Conservation (phyloP, 1,140 invertebrate genomes). For the Phymastichus coffea region DNA sequence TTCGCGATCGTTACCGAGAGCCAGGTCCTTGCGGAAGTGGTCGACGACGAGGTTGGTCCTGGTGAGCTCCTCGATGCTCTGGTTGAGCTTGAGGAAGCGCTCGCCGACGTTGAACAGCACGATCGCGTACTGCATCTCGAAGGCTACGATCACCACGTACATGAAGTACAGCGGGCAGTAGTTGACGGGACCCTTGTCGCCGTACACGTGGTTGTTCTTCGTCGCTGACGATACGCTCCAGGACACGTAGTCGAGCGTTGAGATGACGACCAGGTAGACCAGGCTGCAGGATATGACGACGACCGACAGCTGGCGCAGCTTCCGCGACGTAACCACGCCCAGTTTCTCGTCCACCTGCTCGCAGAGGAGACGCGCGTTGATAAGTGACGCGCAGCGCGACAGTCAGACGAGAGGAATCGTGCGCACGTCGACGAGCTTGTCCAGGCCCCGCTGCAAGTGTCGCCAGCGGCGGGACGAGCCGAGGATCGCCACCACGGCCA, state of each 20-base stretch:
- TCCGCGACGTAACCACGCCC: constrained; percentile 34
- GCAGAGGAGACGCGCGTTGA: too few relatives aligned
- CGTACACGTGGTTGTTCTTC: constrained; percentile 31
- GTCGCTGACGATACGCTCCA: constrained; percentile 39
- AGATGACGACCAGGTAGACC: constrained; percentile 36
- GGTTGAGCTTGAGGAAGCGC: constrained; percentile 47
- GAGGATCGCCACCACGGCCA: constrained; percentile 36
- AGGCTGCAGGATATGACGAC: constrained; percentile 25
- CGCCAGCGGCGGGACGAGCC: constrained; percentile 44
- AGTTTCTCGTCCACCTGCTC: constrained; percentile 45
- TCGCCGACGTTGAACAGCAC: constrained; percentile 43
- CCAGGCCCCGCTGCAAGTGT: constrained; percentile 38
- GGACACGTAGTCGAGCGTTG: constrained; percentile 38
- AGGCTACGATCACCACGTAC: constrained; percentile 46
- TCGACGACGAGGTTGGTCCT: constrained; percentile 32
- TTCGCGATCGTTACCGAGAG: constrained; percentile 38
- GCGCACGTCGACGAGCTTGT: constrained; percentile 47
- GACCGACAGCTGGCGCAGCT: constrained; percentile 37
- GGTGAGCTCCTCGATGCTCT: constrained; percentile 41
- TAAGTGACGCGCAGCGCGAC: too few relatives aligned
- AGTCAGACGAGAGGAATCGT: too few relatives aligned
- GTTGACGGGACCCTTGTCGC: constrained; percentile 49
- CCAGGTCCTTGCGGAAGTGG: constrained; percentile 40
- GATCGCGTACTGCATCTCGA: constrained; percentile 50
- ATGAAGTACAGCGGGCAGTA: constrained; percentile 49